Evolutionary conservation across 2,888 invertebrate species (phyloP).

Genomic region (Aethes cnicana): DNA sequence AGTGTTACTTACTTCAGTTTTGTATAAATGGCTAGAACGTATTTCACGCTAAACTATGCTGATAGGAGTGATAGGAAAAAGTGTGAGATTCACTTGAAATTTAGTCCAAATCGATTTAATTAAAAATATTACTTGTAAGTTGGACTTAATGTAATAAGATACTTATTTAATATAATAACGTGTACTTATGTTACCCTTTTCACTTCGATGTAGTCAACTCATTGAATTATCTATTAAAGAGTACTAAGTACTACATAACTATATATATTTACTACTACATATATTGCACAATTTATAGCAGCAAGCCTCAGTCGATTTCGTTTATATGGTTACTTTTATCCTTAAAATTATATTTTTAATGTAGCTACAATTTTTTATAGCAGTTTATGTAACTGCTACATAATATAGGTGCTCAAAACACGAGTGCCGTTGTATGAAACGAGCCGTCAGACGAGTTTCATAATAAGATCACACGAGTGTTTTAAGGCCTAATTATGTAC

Average conservation of each 20-base stretch:
- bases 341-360: not conserved
- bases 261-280: too few species aligned
- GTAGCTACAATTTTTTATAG: not conserved
- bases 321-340: not conserved
- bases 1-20: too few species aligned
- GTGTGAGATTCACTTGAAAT: too few species aligned
- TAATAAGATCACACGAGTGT: too few species aligned
- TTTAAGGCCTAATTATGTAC: too few species aligned
- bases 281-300: conserved; percentile 25
- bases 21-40: too few species aligned
- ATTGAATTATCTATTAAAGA: conserved; percentile 57
- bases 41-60: too few species aligned
- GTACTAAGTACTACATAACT: conserved; percentile 52
- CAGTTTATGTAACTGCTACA: conserved; percentile 48
- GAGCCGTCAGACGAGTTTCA: too few species aligned
- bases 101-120: too few species aligned
- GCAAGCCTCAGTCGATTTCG: conserved; percentile 22
- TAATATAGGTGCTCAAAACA: too few species aligned
- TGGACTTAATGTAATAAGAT: not conserved
- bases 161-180: conserved; percentile 12
- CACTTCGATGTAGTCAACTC: conserved; percentile 45
- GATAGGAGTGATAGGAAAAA: too few species aligned
- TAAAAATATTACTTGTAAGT: not conserved
- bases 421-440: too few species aligned
- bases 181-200: conserved; percentile 51